phyloP scores from a whole-genome alignment of 2,113 vertebrate genomes.

The Gallinago paraguaiae region DNA sequence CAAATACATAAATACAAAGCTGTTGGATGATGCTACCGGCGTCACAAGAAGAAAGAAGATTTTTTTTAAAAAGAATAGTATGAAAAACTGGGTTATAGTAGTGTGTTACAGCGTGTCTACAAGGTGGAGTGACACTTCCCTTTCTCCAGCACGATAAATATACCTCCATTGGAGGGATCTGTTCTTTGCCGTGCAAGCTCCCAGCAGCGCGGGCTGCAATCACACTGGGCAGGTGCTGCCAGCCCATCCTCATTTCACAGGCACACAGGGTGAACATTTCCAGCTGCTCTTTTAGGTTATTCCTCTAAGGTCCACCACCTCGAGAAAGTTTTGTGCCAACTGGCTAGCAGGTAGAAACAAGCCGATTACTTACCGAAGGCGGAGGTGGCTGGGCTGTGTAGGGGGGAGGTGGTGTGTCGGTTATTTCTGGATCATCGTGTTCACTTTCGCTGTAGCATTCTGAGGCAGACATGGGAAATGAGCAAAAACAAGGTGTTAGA shows the following conservation, averaged over 20 bases:
- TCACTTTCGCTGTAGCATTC: slow-evolving; percentile 97
- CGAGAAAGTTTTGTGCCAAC: not conserved
- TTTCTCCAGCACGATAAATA: not conserved
- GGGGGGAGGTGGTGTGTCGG: slow-evolving; percentile 81
- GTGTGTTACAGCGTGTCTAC: rapidly evolving
- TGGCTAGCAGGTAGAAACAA: not conserved
- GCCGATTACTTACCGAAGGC: slow-evolving; percentile 52
- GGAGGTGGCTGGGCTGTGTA: slow-evolving; percentile 70
- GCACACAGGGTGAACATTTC: not conserved
- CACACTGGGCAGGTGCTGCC: rapidly evolving
- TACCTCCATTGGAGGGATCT: not conserved
- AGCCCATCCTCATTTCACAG: not conserved
- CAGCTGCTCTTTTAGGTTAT: not conserved
- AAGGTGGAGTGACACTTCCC: not conserved
- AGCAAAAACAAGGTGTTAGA: not conserved
- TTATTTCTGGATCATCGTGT: slow-evolving; percentile 88
- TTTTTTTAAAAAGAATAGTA: no score
- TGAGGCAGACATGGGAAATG: slow-evolving; percentile 57
- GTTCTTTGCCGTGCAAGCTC: not conserved
- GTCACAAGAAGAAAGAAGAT: not conserved
- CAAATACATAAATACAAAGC: not conserved
- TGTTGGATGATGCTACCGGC: not conserved
- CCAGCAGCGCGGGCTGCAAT: not conserved
- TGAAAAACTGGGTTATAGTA: not conserved
- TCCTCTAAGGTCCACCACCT: not conserved